Conservation (phyloP, 2,888 invertebrate species). For the Caenorhabditis sulstoni region DNA sequence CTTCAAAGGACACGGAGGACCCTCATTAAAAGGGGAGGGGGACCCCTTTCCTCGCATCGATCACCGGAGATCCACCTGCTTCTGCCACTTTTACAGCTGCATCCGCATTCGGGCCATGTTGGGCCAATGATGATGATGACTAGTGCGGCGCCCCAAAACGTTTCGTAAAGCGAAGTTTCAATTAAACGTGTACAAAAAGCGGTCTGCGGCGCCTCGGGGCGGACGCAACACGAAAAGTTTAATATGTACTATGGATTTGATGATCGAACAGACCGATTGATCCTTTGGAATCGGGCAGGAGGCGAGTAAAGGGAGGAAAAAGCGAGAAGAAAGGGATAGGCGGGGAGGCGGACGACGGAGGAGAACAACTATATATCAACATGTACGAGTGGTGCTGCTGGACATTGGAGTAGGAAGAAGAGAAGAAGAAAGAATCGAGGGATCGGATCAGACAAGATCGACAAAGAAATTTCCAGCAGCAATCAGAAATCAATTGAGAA, state of each 20-base stretch:
- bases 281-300: constrained; percentile 30
- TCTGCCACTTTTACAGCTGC: constrained; percentile 4
- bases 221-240: constrained; percentile 50
- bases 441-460: background rate
- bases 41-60: constrained; percentile 1
- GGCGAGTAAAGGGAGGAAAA: constrained; percentile 8
- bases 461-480: background rate
- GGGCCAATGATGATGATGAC: constrained; percentile 17
- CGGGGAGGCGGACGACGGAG: constrained; percentile 11
- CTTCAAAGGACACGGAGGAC: constrained; percentile 22
- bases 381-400: constrained; percentile 33
- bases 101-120: background rate
- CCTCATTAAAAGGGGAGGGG: constrained; percentile 19
- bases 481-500: background rate
- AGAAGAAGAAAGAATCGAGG: constrained; percentile 5
- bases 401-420: background rate
- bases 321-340: constrained; percentile 34
- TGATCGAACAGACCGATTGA: constrained; percentile 41
- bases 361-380: constrained; percentile 58
- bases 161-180: constrained; percentile 24
- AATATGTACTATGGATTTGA: constrained; percentile 54
- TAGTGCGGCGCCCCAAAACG: constrained; percentile 3
- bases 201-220: background rate
- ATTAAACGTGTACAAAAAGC: constrained; percentile 37
- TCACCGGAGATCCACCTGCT: constrained; percentile 9